Evolutionary conservation across 2,888 invertebrate genomes (phyloP), one percentile per base, ranked within the genome.

Genomic region (Parnassius smintheus): DNA sequence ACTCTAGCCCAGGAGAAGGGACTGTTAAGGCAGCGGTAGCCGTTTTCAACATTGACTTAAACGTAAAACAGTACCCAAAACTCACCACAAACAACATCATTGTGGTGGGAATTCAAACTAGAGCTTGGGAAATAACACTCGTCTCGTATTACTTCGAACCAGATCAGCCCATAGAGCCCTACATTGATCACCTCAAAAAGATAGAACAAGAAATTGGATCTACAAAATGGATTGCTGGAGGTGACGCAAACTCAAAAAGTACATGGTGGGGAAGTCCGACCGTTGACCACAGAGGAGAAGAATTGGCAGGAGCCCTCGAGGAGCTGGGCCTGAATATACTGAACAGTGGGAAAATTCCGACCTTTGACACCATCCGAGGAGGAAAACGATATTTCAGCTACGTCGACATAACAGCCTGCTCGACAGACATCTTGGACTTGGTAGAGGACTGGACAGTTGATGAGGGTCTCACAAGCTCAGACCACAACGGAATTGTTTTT

Each of bases 181-280:
- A 68, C 46, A 54, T 71, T 4, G 57, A 65, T 0, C 66, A 63
- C 1, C 13, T 69, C 0, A 48, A 25, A 2, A 41, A 12, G 0
- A 59, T 68, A 0, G n/a, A 9, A 1, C 2, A 45, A 0, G 9
- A 50, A 22, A 10, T 66, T 0, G 64, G 59, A 2, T 4, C 53
- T 0, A 18, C 9, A 10, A 25, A 25, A 2, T 10, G 59, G 9
- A 0, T 71, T 0, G 9, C 68, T 0, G 68, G 66, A 41, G 66
- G 46, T 0, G 68, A 68, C 22, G 67, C 67, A 8, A 66, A 44
- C 44, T 9, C 10, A 10, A 44, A 44, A 44, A 44, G 44, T 44
- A 44, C 1, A 10, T 44, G 44, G 67, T 72, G 69, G 72, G 67
- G 69, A 0, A 67, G 70, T 60, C n/a, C 7, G 13, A 49, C 1